Base-by-base conservation (phyloP, 2,113 vertebrate species). In the Colossoma macropomum region DNA sequence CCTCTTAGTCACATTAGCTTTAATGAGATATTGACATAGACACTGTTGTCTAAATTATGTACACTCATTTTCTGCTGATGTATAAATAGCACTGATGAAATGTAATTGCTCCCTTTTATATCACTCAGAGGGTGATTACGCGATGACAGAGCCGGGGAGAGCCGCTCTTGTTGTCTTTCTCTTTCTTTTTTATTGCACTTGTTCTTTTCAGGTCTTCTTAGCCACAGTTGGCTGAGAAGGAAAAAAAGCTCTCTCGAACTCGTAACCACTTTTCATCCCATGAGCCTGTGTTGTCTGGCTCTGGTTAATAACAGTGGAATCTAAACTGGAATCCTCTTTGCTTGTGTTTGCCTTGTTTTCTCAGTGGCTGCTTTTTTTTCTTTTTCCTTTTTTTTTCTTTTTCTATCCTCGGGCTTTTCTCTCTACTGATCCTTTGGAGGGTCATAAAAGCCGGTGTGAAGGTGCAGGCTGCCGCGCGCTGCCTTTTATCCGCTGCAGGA, bases 371-470 rank as follows among this genome's bases (percentile, higher is more conserved):
- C 74, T 71, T 79, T 69, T 90, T 91, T 82, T 86, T 27, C 11
- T 21, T 28, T 68, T 13, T 27, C 4, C n/a, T 17, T 41, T 4
- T 17, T 15, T 25, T 9, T 0, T 25, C 3, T 7, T 11, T 28
- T 16, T 23, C 83, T 87, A 85, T 87, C 88, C 88, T 82, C 86
- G 82, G 62, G 77, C 91, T 90, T 91, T 93, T 93, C 90, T 91
- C 89, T 91, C 85, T 85, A 88, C 88, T 80, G 81, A 90, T 93
- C 91, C 91, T 90, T 90, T 92, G 90, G 90, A 92, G 90, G 92
- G 92, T 90, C 93, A 93, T 93, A 94, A 93, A 94, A 93, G 92
- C 90, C 90, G 88, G 90, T 91, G 92, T 92, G 76, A 85, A 81
- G 83, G 78, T 75, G 88, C 91, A 88, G 90, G 91, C 91, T 88